Evolutionary conservation across 1,140 invertebrate genomes (phyloP).

Genomic region (Grapholita molesta): DNA sequence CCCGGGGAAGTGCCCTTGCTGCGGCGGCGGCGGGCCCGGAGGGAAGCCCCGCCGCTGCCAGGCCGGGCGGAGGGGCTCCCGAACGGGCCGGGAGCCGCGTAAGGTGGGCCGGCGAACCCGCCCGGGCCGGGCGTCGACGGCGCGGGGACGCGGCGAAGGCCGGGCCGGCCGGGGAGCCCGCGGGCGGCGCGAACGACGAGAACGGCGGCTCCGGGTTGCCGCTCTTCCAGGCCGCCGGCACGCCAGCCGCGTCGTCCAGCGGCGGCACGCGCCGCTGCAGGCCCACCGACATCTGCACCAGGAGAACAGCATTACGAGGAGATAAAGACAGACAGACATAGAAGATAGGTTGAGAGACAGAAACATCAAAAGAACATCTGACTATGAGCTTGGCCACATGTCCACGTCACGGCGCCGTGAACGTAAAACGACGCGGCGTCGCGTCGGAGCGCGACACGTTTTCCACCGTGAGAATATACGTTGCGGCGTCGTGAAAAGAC

Average conservation of each 20-base stretch:
- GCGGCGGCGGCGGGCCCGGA: slow-evolving; percentile 42
- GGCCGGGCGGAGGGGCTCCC: slow-evolving; percentile 60
- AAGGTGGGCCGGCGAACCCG: slow-evolving; percentile 55
- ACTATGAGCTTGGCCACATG: too few relatives aligned
- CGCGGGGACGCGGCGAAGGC: slow-evolving; percentile 65
- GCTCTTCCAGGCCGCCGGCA: slow-evolving; percentile 59
- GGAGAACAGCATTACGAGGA: not conserved
- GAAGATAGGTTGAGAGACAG: too few relatives aligned
- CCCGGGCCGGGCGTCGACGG: slow-evolving; percentile 64
- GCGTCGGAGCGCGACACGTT: too few relatives aligned
- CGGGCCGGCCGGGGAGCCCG: slow-evolving; percentile 62
- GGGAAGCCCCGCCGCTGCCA: slow-evolving; percentile 62
- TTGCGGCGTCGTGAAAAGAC: too few relatives aligned
- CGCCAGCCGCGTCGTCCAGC: slow-evolving; percentile 64
- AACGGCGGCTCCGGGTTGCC: slow-evolving; percentile 56
- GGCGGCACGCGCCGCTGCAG: slow-evolving; percentile 70
- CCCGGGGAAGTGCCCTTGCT: slow-evolving; percentile 58
- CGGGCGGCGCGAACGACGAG: slow-evolving; percentile 65
- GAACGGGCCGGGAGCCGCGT: slow-evolving; percentile 61
- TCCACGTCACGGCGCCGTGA: too few relatives aligned
- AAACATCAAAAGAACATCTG: too few relatives aligned
- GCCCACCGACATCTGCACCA: slow-evolving; percentile 72
- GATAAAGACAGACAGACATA: too few relatives aligned
- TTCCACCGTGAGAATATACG: too few relatives aligned
- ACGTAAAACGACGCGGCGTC: too few relatives aligned